A percentile compares a stretch with the other conserved stretches of the same genome.
Evolutionary conservation across 2,888 invertebrate genomes (phyloP).

Genomic region (Drosophila nr. perissopoda): DNA sequence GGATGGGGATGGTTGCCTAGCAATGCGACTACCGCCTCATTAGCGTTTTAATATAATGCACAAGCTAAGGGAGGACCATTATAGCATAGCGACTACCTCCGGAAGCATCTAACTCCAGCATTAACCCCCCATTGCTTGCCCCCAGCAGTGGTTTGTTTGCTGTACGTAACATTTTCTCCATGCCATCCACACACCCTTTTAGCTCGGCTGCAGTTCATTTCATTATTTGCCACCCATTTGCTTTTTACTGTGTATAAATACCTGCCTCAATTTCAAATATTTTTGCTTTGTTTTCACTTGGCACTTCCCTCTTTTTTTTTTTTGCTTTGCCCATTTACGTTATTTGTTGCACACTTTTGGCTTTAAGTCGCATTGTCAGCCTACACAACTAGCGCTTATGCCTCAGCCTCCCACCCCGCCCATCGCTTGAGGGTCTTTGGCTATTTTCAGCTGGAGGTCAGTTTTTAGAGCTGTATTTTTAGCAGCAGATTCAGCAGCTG

Average conservation of each 20-base stretch:
- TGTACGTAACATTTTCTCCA: slow-evolving; percentile 33
- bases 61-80: slow-evolving; percentile 57
- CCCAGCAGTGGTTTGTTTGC: slow-evolving; percentile 52
- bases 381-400: background rate
- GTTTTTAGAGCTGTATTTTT: background rate
- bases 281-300: slow-evolving; percentile 23
- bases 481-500: slow-evolving; percentile 24
- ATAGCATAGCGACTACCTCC: slow-evolving; percentile 15
- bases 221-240: slow-evolving; percentile 55
- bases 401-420: background rate
- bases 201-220: slow-evolving; percentile 69
- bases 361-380: slow-evolving; percentile 7
- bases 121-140: background rate
- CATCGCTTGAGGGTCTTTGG: background rate
- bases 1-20: slow-evolving; percentile 4
- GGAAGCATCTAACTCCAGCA: background rate
- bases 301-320: background rate
- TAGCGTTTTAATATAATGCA: slow-evolving; percentile 65
- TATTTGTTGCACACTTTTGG: slow-evolving; percentile 6
- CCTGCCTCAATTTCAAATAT: slow-evolving; percentile 56
- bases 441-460: slow-evolving; percentile 31
- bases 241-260: slow-evolving; percentile 14
- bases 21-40: slow-evolving; percentile 51
- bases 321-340: slow-evolving; percentile 1
- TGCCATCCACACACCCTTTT: background rate